Evolutionary conservation across 2,888 invertebrate genomes (phyloP).

Genomic region (Actias luna): DNA sequence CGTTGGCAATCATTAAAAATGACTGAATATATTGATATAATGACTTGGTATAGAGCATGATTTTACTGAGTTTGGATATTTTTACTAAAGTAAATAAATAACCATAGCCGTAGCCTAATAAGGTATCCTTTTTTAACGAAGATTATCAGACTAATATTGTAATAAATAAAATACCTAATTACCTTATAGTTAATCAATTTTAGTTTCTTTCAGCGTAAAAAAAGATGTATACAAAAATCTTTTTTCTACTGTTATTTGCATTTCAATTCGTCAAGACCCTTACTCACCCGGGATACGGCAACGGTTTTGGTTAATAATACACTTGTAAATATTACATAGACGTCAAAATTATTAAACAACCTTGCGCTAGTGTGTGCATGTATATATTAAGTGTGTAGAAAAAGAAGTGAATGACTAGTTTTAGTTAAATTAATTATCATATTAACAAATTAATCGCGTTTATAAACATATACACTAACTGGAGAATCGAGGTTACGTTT

Average conservation of each 20-base stretch:
- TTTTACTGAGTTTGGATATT: not conserved
- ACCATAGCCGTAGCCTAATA: not conserved
- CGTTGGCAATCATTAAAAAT: not conserved
- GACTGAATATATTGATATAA: not conserved
- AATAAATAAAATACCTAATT: no score
- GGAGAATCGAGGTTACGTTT: not conserved
- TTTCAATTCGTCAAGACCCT: not conserved
- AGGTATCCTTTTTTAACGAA: no score
- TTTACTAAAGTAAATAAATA: not conserved
- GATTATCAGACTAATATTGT: no score
- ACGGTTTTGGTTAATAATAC: not conserved
- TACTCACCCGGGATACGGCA: not conserved
- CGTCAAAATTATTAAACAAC: not conserved
- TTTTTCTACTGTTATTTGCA: no score
- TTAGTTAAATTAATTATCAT: slow-evolving; percentile 27
- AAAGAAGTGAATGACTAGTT: slow-evolving; percentile 78
- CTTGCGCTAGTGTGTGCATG: slow-evolving; percentile 49
- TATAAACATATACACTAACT: not conserved
- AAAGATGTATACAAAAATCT: no score
- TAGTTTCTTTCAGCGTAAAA: no score
- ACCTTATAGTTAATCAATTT: no score
- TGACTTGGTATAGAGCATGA: not conserved
- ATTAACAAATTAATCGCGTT: not conserved
- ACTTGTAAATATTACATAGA: not conserved
- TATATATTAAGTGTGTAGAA: slow-evolving; percentile 49